Evolutionary conservation across 2,797 vertebrate genomes (phyloP).

Genomic region (Vultur gryphus): DNA sequence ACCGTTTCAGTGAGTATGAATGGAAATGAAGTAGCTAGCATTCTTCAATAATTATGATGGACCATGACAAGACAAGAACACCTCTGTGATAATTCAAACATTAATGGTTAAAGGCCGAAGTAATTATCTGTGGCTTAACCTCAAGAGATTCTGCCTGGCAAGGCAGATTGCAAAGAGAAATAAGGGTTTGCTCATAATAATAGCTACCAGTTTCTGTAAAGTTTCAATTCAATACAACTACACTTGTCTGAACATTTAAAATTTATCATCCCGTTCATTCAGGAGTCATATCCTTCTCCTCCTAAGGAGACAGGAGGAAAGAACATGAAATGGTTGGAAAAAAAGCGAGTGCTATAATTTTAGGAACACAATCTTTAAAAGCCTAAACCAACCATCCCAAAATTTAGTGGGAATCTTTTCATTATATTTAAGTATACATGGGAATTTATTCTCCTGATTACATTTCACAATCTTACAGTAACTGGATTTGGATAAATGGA

Average conservation of each 20-base stretch:
- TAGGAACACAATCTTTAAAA: background rate
- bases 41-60: background rate
- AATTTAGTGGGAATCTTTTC: background rate
- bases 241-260: background rate
- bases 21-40: background rate
- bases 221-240: background rate
- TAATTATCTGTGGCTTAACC: background rate
- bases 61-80: background rate
- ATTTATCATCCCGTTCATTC: background rate
- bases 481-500: fast-evolving
- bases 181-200: background rate
- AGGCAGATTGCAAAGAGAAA: background rate
- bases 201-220: background rate
- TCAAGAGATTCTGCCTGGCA: background rate
- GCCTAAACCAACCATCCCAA: background rate
- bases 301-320: background rate
- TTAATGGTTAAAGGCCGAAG: background rate
- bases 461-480: background rate
- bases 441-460: background rate
- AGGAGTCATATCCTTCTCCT: background rate
- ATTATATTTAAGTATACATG: background rate
- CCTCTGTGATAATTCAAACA: background rate
- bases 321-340: background rate
- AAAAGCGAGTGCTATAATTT: background rate
- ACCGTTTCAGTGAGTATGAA: background rate